Conservation (phyloP, 2,113 vertebrate species). For the Montifringilla adamsi region DNA sequence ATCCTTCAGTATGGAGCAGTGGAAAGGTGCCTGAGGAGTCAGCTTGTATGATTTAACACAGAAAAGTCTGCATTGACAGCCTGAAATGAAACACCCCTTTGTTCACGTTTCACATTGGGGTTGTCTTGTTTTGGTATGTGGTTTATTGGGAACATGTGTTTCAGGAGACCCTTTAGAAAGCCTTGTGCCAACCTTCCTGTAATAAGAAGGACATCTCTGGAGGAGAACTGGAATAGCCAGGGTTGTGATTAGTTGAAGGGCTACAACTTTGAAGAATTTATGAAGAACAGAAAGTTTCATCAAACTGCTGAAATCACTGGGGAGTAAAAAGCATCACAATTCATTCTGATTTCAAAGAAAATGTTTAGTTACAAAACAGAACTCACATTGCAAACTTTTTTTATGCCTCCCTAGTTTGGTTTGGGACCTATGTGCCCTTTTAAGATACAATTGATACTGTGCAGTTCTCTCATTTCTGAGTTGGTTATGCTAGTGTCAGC, state of each 20-base stretch:
- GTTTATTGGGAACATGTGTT: neutral
- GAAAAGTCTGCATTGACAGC: neutral
- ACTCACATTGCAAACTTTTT: neutral
- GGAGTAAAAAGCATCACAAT: neutral
- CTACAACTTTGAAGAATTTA: neutral
- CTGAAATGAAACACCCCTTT: neutral
- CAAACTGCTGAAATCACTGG: neutral
- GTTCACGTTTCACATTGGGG: neutral
- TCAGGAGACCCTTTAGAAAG: neutral
- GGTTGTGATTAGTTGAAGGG: neutral
- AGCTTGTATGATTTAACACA: neutral
- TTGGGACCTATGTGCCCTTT: neutral
- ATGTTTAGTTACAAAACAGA: neutral
- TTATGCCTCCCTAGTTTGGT: neutral
- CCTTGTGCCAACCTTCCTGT: neutral
- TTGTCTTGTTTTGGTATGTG: neutral
- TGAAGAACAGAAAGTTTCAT: neutral
- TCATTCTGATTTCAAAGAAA: neutral
- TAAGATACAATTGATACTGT: neutral
- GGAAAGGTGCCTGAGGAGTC: neutral
- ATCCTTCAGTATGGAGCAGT: neutral
- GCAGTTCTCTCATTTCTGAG: neutral
- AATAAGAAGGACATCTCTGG: neutral
- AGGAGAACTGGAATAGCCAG: neutral
- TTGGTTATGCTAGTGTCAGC: neutral